Conservation (phyloP, 2,888 invertebrate species). For the Polylopha cassiicola region DNA sequence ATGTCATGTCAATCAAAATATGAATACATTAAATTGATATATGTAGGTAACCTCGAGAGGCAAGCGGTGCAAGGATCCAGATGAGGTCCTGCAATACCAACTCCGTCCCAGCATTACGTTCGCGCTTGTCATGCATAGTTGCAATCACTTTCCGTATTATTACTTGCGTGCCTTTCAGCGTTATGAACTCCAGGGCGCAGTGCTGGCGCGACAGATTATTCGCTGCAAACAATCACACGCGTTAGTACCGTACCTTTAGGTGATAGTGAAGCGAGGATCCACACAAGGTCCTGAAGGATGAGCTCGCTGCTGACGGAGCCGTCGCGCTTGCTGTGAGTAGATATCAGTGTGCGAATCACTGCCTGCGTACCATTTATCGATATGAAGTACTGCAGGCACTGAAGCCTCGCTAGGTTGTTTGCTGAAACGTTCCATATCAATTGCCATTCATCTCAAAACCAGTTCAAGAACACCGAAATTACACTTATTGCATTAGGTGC, state of each 20-base stretch:
- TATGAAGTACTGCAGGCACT: slow-evolving; percentile 74
- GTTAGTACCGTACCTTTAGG: slow-evolving; percentile 64
- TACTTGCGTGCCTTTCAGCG: slow-evolving; percentile 69
- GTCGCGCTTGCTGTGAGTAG: slow-evolving; percentile 72
- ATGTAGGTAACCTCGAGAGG: slow-evolving; percentile 62
- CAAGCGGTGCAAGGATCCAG: slow-evolving; percentile 76
- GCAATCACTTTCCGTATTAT: slow-evolving; percentile 68
- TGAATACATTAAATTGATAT: too few species aligned
- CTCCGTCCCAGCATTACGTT: slow-evolving; percentile 59
- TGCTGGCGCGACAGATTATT: slow-evolving; percentile 62
- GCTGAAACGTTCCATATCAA: slow-evolving; percentile 60
- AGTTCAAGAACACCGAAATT: not conserved
- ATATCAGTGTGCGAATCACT: slow-evolving; percentile 73
- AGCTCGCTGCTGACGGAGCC: slow-evolving; percentile 70
- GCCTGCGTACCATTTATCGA: slow-evolving; percentile 75
- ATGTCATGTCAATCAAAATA: too few species aligned
- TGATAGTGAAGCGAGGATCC: slow-evolving; percentile 78
- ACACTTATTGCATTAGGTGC: too few species aligned
- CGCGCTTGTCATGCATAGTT: slow-evolving; percentile 66
- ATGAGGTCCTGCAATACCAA: slow-evolving; percentile 72
- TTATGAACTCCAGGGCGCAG: slow-evolving; percentile 68
- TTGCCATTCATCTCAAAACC: slow-evolving; percentile 9
- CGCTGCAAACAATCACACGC: slow-evolving; percentile 51
- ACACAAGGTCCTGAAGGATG: slow-evolving; percentile 77
- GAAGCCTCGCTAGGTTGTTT: slow-evolving; percentile 68